These are phyloP conservation scores for Chloroceryle amazona DNA, from an alignment of 2,797 vertebrate genomes.

Conservation along the genomic window DNA sequence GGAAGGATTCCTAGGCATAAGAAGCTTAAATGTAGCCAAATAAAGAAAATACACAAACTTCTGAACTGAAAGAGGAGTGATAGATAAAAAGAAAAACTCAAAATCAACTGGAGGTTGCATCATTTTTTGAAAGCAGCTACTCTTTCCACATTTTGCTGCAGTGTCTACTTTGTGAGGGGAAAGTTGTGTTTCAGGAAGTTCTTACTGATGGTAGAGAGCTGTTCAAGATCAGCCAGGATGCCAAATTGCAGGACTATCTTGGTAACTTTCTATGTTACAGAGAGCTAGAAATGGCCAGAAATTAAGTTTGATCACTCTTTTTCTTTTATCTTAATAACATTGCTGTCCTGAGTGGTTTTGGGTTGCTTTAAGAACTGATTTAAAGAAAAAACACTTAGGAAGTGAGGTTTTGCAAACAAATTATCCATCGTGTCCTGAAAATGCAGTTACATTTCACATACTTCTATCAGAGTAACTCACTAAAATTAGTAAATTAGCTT, in stretches of 20 bases:
- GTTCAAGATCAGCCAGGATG: background rate
- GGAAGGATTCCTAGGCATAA: background rate
- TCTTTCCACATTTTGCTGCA: background rate
- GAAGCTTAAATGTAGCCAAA: background rate
- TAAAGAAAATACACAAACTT: background rate
- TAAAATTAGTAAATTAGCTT: constrained; percentile 4
- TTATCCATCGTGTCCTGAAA: background rate
- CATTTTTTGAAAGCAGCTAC: too few species aligned
- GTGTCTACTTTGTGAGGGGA: background rate
- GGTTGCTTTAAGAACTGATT: background rate
- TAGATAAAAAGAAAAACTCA: background rate
- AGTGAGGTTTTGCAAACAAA: constrained; percentile 22
- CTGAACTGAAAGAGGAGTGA: background rate
- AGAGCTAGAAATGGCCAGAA: background rate
- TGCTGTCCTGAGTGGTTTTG: background rate
- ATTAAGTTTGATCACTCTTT: background rate
- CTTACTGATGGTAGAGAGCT: background rate
- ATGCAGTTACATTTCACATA: background rate
- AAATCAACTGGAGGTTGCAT: background rate
- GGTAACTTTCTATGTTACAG: background rate
- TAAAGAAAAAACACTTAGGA: background rate
- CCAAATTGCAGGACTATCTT: background rate
- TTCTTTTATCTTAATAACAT: background rate
- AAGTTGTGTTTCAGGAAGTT: background rate
- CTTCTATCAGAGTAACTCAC: constrained; percentile 27